Conservation (phyloP, 2,888 invertebrate species). For the Drosophila mayaguana region DNA sequence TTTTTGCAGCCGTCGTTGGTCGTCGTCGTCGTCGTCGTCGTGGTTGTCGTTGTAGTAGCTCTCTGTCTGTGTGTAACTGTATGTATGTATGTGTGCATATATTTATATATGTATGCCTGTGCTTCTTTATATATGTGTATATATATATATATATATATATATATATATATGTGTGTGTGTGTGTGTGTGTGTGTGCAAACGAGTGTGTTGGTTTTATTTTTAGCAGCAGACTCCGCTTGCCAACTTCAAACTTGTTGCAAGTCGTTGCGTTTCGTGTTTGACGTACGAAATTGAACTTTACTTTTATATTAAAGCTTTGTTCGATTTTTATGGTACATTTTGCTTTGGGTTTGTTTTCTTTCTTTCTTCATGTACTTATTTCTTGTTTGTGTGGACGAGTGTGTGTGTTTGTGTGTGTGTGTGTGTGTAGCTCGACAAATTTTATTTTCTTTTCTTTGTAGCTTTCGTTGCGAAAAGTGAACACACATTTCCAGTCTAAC, state of each 20-base stretch:
- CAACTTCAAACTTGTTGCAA: conserved; percentile 78
- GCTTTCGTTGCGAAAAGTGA: background rate
- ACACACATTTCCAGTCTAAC: conserved; percentile 36
- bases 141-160: background rate
- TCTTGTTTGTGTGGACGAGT: too few relatives aligned
- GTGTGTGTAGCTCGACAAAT: background rate
- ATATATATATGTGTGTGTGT: conserved; percentile 1
- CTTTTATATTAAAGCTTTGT: conserved; percentile 61
- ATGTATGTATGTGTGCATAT: background rate
- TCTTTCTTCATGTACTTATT: background rate
- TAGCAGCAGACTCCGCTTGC: conserved; percentile 62
- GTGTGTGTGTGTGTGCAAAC: conserved; percentile 9
- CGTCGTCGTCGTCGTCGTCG: conserved; percentile 22
- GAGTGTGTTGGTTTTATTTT: conserved; percentile 64
- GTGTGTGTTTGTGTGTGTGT: too few relatives aligned
- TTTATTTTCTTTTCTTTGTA: too few relatives aligned
- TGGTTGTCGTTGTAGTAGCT: conserved; percentile 19
- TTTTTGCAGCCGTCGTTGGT: conserved; percentile 39
- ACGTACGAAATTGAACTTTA: conserved; percentile 58
- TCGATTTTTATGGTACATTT: conserved; percentile 18
- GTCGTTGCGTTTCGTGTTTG: conserved; percentile 66
- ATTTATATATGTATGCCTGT: background rate
- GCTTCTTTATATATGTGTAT: background rate
- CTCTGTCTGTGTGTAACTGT: background rate
- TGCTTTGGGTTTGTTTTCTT: background rate